Conservation (phyloP, 2,888 invertebrate species). For the Himalopsyche japonica region DNA sequence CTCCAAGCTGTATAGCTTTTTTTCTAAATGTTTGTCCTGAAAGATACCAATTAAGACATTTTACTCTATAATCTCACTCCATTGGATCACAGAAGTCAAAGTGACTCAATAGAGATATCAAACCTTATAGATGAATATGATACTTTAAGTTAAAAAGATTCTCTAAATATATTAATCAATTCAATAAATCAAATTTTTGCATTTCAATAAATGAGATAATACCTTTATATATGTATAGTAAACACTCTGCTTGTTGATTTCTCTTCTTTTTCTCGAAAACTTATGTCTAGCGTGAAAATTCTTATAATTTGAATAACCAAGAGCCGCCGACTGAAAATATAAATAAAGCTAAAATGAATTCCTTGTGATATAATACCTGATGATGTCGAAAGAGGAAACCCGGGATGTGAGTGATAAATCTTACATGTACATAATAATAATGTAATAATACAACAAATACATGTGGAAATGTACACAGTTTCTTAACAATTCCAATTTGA, state of each 20-base stretch:
- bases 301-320: not conserved
- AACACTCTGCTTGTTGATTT: slow-evolving; percentile 42
- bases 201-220: not conserved
- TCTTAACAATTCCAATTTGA: too few relatives aligned
- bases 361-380: too few relatives aligned
- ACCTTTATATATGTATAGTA: slow-evolving; percentile 51
- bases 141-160: not conserved
- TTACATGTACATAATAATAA: too few relatives aligned
- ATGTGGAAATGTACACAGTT: too few relatives aligned
- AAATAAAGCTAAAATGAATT: too few relatives aligned
- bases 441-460: too few relatives aligned
- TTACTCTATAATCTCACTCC: not conserved
- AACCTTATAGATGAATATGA: not conserved
- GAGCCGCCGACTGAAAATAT: not conserved
- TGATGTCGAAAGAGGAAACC: too few relatives aligned
- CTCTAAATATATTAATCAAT: too few relatives aligned
- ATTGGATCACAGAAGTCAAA: not conserved
- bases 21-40: slow-evolving; percentile 50
- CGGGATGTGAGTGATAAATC: too few relatives aligned
- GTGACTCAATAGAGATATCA: not conserved
- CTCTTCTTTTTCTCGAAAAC: slow-evolving; percentile 10
- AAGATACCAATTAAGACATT: not conserved
- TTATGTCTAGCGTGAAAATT: not conserved
- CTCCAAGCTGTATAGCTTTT: slow-evolving; percentile 48
- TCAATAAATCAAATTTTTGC: too few relatives aligned